Evolutionary conservation across 92 coral and sea anemone genomes (phyloP).

Genomic region (Galaxea fascicularis): DNA sequence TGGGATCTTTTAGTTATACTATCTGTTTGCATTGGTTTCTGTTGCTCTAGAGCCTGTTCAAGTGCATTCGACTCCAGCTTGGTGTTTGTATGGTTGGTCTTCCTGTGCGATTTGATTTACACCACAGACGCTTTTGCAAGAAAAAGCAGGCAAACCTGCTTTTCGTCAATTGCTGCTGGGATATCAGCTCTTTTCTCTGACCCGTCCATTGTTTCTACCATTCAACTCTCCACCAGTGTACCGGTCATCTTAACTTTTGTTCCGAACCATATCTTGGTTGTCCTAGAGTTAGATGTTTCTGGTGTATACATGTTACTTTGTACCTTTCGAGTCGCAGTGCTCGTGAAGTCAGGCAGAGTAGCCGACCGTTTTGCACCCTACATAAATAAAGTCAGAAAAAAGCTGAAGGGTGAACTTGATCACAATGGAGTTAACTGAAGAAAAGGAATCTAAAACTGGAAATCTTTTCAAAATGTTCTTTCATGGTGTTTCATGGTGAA

Average conservation of each 20-base stretch:
- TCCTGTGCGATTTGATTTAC: slow-evolving; percentile 57
- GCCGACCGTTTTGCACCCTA: neutral
- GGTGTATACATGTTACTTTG: slow-evolving; percentile 20
- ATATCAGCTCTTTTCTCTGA: neutral
- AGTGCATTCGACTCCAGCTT: slow-evolving; percentile 26
- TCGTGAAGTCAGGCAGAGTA: slow-evolving; percentile 13
- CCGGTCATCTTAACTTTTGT: slow-evolving; percentile 2
- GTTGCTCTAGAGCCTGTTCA: slow-evolving; percentile 21
- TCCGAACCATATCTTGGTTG: slow-evolving; percentile 36
- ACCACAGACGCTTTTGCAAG: slow-evolving; percentile 43
- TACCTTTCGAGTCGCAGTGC: neutral
- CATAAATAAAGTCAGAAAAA: neutral
- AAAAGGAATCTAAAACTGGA: too few relatives aligned
- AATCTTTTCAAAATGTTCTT: too few relatives aligned
- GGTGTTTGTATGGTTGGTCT: slow-evolving; percentile 48
- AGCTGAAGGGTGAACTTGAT: too few relatives aligned
- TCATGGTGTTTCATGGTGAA: too few relatives aligned
- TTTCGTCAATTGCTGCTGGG: neutral
- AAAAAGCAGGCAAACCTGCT: slow-evolving; percentile 5
- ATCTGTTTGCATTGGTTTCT: slow-evolving; percentile 35
- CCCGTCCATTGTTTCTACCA: neutral
- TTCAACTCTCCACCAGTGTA: neutral
- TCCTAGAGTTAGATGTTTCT: neutral
- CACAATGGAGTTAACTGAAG: too few relatives aligned
- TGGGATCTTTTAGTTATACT: slow-evolving; percentile 51